Base-by-base conservation (phyloP, 2,888 invertebrate genomes). In the Drosophila neotestacea region DNA sequence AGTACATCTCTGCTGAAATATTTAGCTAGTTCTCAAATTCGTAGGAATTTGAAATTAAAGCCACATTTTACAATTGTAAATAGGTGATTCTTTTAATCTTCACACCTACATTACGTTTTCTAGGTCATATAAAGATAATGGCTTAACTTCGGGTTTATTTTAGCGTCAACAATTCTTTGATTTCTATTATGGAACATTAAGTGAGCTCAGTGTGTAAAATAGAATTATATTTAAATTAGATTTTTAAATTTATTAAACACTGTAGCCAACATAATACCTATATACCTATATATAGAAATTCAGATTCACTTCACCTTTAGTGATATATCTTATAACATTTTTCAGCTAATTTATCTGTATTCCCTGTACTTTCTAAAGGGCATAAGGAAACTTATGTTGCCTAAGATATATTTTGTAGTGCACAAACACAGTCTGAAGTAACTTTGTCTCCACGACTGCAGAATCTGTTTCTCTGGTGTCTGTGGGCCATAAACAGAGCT, bases 401-500 rank as follows among this genome's bases (percentile, higher is more conserved):
- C 32, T 1, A 11, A 4, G 6, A 32, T 46, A 27, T 30, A 6
- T 51, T 39, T 38, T 4, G 9, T 16, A 52, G 3, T 38, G 13
- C n/a, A 52, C 36, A 34, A 73, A 58, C 39, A 34, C 28, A 32
- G 58, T 50, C 61, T 65, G 48, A 11, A 46, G 22, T 50, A 56
- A 71, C 70, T 73, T 48, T 73, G 81, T 75, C 70, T 67, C 46
- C 10, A 48, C 36, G 36, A 2, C n/a, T 50, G 50, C 36, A 36
- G 36, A 22, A 11, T 11, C 34, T 50, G 36, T 44, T 27, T 56
- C 55, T 44, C 73, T 59, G 71, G 54, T 73, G 88, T 86, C 88
- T 86, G 81, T 73, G 75, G 81, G 81, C 87, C 86, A 85, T 85
- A 85, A 85, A 85, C 81, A 70, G 51, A 59, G 61, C 70, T 76